phyloP scores from a whole-genome alignment of 2,113 vertebrate species.

The Coptodon rendalli region DNA sequence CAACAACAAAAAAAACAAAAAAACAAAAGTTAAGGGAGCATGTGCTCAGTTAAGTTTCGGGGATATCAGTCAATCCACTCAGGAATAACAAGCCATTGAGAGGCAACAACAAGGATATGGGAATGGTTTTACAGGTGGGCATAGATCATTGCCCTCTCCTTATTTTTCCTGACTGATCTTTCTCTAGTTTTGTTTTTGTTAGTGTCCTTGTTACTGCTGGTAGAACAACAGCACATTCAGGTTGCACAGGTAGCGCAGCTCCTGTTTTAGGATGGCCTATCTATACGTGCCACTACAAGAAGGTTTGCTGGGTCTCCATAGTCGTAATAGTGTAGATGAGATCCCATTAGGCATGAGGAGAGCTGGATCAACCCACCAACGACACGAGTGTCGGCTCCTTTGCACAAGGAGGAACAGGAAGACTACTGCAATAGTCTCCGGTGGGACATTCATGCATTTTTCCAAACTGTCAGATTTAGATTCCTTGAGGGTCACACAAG shows the following conservation, averaged over 20 bases:
- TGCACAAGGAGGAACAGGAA: not conserved
- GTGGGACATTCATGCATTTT: not conserved
- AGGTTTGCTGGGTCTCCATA: not conserved
- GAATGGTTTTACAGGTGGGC: not conserved
- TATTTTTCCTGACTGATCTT: not conserved
- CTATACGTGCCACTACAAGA: not conserved
- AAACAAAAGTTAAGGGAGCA: not conserved
- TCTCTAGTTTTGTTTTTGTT: not conserved
- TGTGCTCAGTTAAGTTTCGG: not conserved
- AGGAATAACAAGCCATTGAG: not conserved
- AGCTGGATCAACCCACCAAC: not conserved
- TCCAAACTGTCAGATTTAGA: not conserved
- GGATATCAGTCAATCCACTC: not conserved
- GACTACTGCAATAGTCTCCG: not conserved
- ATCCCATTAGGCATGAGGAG: not conserved
- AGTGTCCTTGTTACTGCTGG: not conserved
- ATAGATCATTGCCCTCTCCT: accelerated
- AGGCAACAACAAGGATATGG: not conserved
- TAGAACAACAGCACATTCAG: accelerated
- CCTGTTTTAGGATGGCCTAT: not conserved
- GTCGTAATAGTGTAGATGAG: not conserved
- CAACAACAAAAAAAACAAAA: accelerated
- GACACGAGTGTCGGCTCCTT: not conserved
- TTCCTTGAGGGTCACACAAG: not conserved
- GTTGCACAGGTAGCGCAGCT: not conserved